Conservation (phyloP, 2,888 invertebrate species). For the Tricholauxania praeusta region DNA sequence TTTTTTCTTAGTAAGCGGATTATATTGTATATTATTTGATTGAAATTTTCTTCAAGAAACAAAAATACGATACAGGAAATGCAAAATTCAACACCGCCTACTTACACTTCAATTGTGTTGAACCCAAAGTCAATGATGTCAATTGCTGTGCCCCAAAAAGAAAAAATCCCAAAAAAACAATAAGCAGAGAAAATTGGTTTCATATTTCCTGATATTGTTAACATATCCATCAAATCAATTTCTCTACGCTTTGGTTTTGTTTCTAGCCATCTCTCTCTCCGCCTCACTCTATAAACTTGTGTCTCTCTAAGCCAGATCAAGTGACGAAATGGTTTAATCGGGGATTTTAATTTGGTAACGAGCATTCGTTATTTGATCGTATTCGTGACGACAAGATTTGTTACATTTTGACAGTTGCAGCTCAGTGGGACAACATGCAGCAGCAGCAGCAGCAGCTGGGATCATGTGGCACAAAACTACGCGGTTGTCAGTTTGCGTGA, state of each 20-base stretch:
- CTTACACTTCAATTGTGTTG: not conserved
- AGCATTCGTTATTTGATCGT: not conserved
- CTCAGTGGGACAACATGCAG: not conserved
- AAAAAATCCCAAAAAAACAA: not conserved
- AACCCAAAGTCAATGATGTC: slow-evolving; percentile 9
- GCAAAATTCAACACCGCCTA: not conserved
- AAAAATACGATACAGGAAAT: not conserved
- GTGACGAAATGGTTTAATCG: slow-evolving; percentile 31
- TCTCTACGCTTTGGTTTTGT: not conserved
- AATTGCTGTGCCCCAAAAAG: slow-evolving; percentile 5
- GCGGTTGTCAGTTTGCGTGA: not conserved
- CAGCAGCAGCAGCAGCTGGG: not conserved
- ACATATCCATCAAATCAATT: slow-evolving; percentile 16
- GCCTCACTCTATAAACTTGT: not conserved
- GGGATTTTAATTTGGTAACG: slow-evolving; percentile 31
- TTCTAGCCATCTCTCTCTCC: not conserved
- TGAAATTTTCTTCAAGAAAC: not conserved
- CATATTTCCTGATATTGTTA: slow-evolving; percentile 24
- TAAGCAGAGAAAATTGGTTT: slow-evolving; percentile 14
- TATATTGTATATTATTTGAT: too few species aligned
- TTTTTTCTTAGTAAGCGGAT: too few species aligned
- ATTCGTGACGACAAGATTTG: slow-evolving; percentile 31
- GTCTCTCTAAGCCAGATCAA: not conserved
- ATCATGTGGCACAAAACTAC: too few species aligned
- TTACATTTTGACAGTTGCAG: slow-evolving; percentile 8